Conservation (phyloP, 2,797 vertebrate genomes). For the Spondyliosoma cantharus region DNA sequence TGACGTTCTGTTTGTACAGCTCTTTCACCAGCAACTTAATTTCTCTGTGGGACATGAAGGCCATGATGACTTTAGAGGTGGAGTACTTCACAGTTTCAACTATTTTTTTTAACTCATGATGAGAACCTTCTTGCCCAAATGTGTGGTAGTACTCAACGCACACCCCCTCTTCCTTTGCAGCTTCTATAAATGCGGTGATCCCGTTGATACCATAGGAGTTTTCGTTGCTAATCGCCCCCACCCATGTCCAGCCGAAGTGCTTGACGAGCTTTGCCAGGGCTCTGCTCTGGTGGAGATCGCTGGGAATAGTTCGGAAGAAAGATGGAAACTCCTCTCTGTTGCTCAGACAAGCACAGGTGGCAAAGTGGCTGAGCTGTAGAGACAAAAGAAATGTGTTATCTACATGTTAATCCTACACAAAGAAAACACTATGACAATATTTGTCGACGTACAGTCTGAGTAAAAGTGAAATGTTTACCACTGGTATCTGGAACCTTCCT, state of each 20-base stretch:
- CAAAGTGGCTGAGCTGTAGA: slow-evolving; percentile 78
- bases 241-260: slow-evolving; percentile 80
- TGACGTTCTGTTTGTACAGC: slow-evolving; percentile 72
- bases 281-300: slow-evolving; percentile 79
- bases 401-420: neutral
- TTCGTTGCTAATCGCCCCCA: slow-evolving; percentile 74
- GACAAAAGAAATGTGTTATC: neutral
- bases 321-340: slow-evolving; percentile 77
- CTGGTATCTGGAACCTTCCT: slow-evolving; percentile 77
- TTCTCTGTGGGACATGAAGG: slow-evolving; percentile 77
- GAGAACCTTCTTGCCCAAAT: slow-evolving; percentile 75
- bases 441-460: neutral
- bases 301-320: slow-evolving; percentile 82
- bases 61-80: slow-evolving; percentile 74
- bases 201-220: slow-evolving; percentile 75
- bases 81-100: slow-evolving; percentile 71
- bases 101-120: slow-evolving; percentile 54
- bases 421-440: too few relatives aligned
- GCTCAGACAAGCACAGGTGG: slow-evolving; percentile 81
- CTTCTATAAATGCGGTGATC: slow-evolving; percentile 69
- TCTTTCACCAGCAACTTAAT: slow-evolving; percentile 71
- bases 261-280: slow-evolving; percentile 76
- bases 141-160: slow-evolving; percentile 77
- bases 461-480: slow-evolving; percentile 64
- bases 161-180: slow-evolving; percentile 74